Evolutionary conservation across 2,888 invertebrate genomes (phyloP).

Genomic region (Drosophila hamatofila): DNA sequence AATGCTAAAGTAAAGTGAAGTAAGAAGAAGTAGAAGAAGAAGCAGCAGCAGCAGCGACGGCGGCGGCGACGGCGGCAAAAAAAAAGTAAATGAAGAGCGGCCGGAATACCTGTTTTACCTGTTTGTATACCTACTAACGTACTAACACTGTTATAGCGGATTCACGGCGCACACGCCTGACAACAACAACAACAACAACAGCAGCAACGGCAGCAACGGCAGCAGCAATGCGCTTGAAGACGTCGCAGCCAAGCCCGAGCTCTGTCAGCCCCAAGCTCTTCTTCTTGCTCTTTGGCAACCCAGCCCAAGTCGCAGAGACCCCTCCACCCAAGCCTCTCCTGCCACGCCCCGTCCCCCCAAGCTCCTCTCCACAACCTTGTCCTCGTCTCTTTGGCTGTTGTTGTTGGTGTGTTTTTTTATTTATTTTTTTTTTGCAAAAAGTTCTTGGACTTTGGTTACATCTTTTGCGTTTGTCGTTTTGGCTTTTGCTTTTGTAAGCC

Average conservation of each 20-base stretch:
- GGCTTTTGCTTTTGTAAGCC: constrained; percentile 48
- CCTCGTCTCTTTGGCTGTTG: neutral
- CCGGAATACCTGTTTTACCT: constrained; percentile 85
- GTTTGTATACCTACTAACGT: constrained; percentile 85
- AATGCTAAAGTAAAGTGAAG: constrained; percentile 78
- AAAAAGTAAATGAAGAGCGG: constrained; percentile 70
- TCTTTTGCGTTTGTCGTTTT: constrained; percentile 46
- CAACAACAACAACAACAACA: constrained; percentile 49
- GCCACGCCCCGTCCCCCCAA: constrained; percentile 3
- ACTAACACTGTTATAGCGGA: constrained; percentile 85
- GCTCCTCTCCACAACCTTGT: constrained; percentile 22
- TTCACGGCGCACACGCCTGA: constrained; percentile 76
- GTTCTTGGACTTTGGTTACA: constrained; percentile 58
- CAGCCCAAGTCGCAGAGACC: constrained; percentile 26
- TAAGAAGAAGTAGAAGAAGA: constrained; percentile 61
- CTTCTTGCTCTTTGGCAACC: constrained; percentile 20
- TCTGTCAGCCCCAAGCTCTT: constrained; percentile 13
- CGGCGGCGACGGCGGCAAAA: constrained; percentile 25
- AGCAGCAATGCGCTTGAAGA: constrained; percentile 50
- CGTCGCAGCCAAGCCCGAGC: constrained; percentile 42
- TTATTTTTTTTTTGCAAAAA: constrained; percentile 27
- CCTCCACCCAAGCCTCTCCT: constrained; percentile 2
- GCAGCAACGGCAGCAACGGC: constrained; percentile 42
- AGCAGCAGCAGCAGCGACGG: constrained; percentile 32
- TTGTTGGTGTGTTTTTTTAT: neutral